These are phyloP conservation scores for Indicator indicator DNA, from an alignment of 2,113 vertebrate genomes.

Conservation along the genomic window DNA sequence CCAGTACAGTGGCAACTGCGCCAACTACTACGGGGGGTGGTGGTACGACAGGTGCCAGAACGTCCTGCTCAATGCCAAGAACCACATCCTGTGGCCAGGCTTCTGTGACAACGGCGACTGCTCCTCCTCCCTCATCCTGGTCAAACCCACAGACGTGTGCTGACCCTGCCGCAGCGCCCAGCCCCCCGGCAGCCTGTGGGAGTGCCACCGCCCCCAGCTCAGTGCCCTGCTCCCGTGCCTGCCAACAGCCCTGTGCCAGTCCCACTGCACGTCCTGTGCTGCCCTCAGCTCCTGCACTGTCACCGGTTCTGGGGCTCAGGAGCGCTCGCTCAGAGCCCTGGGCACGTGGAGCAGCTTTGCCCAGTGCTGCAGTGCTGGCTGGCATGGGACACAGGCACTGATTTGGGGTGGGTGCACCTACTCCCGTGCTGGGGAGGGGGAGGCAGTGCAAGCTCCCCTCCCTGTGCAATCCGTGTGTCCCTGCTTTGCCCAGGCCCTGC, in stretches of 20 bases:
- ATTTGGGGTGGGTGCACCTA: neutral
- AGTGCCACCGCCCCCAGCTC: neutral
- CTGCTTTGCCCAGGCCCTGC: conserved; percentile 9
- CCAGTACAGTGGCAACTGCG: conserved; percentile 43
- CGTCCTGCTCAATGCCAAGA: conserved; percentile 51
- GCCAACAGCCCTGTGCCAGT: neutral
- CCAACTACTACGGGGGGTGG: conserved; percentile 63
- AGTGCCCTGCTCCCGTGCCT: neutral
- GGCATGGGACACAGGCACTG: neutral
- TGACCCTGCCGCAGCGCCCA: neutral
- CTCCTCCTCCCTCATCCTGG: conserved; percentile 52
- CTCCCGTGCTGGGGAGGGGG: neutral
- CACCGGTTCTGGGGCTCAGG: neutral
- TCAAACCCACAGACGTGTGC: conserved; percentile 69
- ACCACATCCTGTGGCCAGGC: conserved; percentile 42
- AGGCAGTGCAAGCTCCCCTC: neutral
- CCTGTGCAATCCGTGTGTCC: neutral
- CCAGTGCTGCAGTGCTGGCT: neutral
- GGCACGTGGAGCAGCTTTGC: neutral
- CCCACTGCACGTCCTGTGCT: neutral
- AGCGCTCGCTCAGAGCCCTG: fast-evolving
- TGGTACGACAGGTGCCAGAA: conserved; percentile 70
- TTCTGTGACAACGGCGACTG: conserved; percentile 47
- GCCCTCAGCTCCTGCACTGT: neutral
- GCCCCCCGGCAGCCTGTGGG: fast-evolving